Conservation (phyloP, 2,113 vertebrate genomes). For the Melanerpes formicivorus region DNA sequence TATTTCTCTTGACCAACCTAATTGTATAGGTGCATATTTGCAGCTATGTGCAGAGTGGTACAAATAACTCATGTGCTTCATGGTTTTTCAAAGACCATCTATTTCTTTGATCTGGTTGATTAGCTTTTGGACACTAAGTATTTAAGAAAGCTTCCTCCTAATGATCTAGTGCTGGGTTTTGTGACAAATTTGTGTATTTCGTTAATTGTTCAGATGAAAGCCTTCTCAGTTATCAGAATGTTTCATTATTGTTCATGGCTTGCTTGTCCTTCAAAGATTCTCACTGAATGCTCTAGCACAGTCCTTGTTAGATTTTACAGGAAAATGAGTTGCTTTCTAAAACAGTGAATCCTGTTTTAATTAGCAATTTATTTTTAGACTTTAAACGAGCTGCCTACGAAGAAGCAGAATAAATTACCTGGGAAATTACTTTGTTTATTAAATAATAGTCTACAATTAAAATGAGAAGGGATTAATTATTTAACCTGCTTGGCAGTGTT, state of each 20-base stretch:
- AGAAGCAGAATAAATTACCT: constrained; percentile 72
- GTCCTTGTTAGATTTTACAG: constrained; percentile 48
- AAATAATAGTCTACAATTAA: constrained; percentile 76
- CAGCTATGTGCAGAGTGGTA: accelerated
- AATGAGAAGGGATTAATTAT: constrained; percentile 74
- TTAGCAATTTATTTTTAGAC: constrained; percentile 74
- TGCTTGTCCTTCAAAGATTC: constrained; percentile 45
- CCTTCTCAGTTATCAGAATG: constrained; percentile 23
- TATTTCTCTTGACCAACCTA: background rate
- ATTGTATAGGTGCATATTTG: too few relatives aligned
- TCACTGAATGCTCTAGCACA: background rate
- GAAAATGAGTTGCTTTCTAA: constrained; percentile 69
- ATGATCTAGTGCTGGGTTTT: background rate
- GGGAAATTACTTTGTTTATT: constrained; percentile 73
- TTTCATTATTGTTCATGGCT: constrained; percentile 23
- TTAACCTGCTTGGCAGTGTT: constrained; percentile 66
- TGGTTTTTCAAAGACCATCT: constrained; percentile 2
- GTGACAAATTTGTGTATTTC: constrained; percentile 4
- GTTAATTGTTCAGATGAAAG: constrained; percentile 45
- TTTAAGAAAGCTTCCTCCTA: background rate
- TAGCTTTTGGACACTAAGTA: background rate
- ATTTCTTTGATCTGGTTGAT: constrained; percentile 11
- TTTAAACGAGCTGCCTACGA: constrained; percentile 64
- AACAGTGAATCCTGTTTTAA: constrained; percentile 66
- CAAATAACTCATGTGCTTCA: background rate